Percentiles rank a stretch among this genome's conserved stretches.
Conservation (phyloP, 2,797 vertebrate genomes). For the Podarcis lilfordi region DNA sequence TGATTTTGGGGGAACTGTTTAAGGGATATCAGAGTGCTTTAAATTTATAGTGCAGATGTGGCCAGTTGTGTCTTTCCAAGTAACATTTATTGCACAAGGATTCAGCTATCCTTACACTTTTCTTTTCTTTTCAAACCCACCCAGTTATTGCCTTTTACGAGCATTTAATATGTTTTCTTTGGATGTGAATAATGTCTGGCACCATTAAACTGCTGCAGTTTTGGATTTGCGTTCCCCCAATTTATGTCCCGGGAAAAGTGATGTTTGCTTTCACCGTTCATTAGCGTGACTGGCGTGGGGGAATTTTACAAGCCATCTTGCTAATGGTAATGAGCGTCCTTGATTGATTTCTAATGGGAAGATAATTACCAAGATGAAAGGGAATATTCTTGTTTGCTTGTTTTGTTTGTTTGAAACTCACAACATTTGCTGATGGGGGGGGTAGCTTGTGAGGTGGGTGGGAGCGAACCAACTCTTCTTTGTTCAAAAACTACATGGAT, state of each 20-base stretch:
- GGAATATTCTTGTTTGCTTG: constrained; percentile 38
- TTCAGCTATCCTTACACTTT: neutral
- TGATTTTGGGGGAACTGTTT: no score
- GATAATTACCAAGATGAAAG: constrained; percentile 71
- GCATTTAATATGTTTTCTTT: constrained; percentile 56
- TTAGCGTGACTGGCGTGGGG: constrained; percentile 56
- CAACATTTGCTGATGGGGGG: constrained; percentile 55
- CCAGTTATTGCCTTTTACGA: neutral
- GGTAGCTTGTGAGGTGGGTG: neutral
- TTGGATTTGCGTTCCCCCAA: constrained; percentile 49
- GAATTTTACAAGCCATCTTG: constrained; percentile 57
- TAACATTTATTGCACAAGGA: neutral
- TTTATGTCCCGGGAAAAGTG: constrained; percentile 65
- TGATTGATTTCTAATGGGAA: constrained; percentile 77
- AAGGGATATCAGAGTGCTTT: no score
- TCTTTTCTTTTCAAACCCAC: neutral
- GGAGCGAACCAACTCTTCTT: neutral
- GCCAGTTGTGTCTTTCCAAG: no score
- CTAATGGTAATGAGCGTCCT: constrained; percentile 66
- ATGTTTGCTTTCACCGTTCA: constrained; percentile 60
- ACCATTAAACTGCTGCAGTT: constrained; percentile 67
- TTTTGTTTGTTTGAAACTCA: neutral
- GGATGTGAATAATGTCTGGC: constrained; percentile 68
- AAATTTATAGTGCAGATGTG: no score
- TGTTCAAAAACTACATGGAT: rapidly evolving